Evolutionary conservation across 1,140 invertebrate genomes (phyloP).

Genomic region (Zaprionus ornatus): DNA sequence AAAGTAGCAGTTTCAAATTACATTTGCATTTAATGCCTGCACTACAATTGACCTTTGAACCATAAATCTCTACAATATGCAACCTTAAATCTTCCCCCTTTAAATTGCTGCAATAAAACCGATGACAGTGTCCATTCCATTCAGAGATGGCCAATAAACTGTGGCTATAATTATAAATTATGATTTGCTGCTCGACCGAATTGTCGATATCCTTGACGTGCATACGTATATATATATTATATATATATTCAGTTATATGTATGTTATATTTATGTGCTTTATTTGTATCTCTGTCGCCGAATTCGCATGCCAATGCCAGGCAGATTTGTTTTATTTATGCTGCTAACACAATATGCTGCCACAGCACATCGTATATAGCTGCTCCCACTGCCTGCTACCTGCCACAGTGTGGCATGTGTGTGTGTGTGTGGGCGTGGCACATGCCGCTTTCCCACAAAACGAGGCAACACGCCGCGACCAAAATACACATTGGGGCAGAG

Average conservation of each 20-base stretch:
- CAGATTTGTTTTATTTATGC: constrained; percentile 58
- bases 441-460: constrained; percentile 57
- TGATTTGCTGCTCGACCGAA: constrained; percentile 5
- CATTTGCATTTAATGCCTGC: background rate
- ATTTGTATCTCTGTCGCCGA: constrained; percentile 20
- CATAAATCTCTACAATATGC: background rate
- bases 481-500: constrained; percentile 35
- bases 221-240: background rate
- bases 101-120: no score
- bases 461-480: constrained; percentile 30
- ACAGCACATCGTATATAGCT: constrained; percentile 6
- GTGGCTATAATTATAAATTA: constrained; percentile 19
- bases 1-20: background rate
- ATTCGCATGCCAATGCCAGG: constrained; percentile 40
- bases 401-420: no score
- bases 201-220: background rate
- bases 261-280: background rate
- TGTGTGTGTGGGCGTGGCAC: constrained; percentile 19
- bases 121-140: background rate
- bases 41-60: background rate
- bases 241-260: background rate
- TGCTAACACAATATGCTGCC: constrained; percentile 48
- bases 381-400: background rate
- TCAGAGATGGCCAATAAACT: background rate
- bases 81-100: no score